phyloP scores from a whole-genome alignment of 2,797 vertebrate genomes.

The Microctenopoma lineatum region DNA sequence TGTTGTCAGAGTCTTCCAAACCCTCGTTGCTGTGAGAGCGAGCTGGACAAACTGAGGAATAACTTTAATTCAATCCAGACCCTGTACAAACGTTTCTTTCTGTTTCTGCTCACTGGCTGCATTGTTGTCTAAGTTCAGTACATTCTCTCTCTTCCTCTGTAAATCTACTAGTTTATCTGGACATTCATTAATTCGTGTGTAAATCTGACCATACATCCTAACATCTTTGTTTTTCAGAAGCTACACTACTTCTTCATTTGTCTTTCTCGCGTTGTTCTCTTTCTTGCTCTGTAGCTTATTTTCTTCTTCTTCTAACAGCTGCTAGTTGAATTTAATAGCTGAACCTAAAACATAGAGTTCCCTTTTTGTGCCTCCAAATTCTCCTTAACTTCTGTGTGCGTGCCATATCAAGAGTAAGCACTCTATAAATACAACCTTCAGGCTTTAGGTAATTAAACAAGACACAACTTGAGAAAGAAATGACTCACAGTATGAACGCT shows the following conservation, averaged over 20 bases:
- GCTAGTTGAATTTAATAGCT: slow-evolving; percentile 23
- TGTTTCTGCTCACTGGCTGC: neutral
- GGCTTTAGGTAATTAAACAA: neutral
- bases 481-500: slow-evolving; percentile 42
- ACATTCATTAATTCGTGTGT: slow-evolving; percentile 1
- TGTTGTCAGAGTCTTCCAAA: slow-evolving; percentile 40
- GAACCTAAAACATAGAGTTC: slow-evolving; percentile 12
- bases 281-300: neutral
- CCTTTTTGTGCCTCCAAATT: slow-evolving; percentile 12
- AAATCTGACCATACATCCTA: slow-evolving; percentile 9
- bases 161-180: neutral
- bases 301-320: slow-evolving; percentile 34
- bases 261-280: neutral
- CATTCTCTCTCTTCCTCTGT: neutral
- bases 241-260: neutral
- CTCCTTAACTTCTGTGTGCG: slow-evolving; percentile 10
- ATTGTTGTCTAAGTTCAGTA: neutral
- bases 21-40: slow-evolving; percentile 4
- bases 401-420: neutral
- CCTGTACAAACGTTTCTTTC: slow-evolving; percentile 3
- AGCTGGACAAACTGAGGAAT: slow-evolving; percentile 21
- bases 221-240: slow-evolving; percentile 21
- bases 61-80: slow-evolving; percentile 56
- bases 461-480: neutral
- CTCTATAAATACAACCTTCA: neutral